A percentile compares a stretch with the other conserved stretches of the same genome.
These are phyloP conservation scores for Mystacornis crossleyi DNA, from an alignment of 2,113 vertebrate genomes.

Conservation along the genomic window DNA sequence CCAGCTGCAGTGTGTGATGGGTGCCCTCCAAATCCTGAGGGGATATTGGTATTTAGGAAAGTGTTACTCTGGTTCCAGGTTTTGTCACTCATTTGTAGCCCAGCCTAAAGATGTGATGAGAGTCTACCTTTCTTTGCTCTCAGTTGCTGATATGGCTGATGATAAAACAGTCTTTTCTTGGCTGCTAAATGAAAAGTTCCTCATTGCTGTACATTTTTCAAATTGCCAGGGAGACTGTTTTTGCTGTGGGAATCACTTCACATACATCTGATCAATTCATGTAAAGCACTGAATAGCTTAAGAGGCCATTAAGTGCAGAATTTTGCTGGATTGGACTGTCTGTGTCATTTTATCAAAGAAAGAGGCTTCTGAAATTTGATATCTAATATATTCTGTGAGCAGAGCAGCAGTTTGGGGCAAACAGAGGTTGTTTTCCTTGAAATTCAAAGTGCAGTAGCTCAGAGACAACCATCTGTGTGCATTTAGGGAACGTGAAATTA, in stretches of 20 bases:
- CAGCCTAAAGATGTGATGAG: not conserved
- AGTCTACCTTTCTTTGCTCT: not conserved
- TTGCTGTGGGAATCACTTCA: not conserved
- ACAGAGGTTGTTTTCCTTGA: conserved; percentile 17
- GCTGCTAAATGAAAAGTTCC: not conserved
- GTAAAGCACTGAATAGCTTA: not conserved
- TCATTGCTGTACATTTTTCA: not conserved
- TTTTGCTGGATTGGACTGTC: not conserved
- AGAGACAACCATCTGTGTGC: not conserved
- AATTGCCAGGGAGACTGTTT: not conserved
- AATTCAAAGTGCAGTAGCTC: not conserved
- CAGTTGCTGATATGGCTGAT: not conserved
- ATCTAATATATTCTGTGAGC: not conserved
- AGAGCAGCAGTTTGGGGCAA: not conserved
- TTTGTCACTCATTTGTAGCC: not conserved
- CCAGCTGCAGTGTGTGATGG: not conserved
- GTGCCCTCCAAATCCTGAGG: not conserved
- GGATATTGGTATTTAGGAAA: not conserved
- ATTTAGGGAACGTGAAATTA: conserved; percentile 29
- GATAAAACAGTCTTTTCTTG: not conserved
- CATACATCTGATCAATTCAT: not conserved
- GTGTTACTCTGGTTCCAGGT: not conserved
- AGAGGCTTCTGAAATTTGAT: not conserved
- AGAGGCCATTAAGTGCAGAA: not conserved
- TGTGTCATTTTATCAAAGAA: not conserved